Evolutionary conservation across 2,113 vertebrate genomes (phyloP), one percentile per base, ranked within the genome.

Genomic region (Stigmatopora argus): DNA sequence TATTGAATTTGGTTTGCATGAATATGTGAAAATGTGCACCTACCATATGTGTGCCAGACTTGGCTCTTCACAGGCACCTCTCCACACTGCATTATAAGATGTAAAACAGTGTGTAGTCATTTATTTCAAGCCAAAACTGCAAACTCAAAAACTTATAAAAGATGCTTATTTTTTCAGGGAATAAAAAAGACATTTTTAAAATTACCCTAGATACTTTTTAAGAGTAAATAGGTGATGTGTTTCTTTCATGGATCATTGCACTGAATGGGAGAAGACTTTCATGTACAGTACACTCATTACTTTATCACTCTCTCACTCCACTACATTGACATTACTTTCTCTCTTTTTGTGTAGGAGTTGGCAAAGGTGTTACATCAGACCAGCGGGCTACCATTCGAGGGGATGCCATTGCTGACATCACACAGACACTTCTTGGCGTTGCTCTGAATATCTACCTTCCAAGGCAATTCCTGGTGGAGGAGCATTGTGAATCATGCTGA

Each of bases 1-100:
- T 83, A 85, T 86, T 86, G 86, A 88, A 88, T 85, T 85, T 38
- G 69, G 48, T 71, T 11, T 65, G 70, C 62, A 72, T 61, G 41
- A 60, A 66, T 35, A 66, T 61, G 61, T 55, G 70, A 57, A 35
- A 31, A 63, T 63, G 66, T 61, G 52, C 55, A 0, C 38, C 38
- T 10, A 41, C 38, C 52, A 59, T 38, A 62, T 66, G 59, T 53
- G 65, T 66, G 26, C 53, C 46, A 63, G 9, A 41, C 68, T 65
- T 65, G 55, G 45, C 68, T 70, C 46, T 34, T 67, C 31, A 57
- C 61, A 62, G 41, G 62, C 56, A 21, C 51, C 21, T 74, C 66
- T 41, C 38, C 13, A 46, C 13, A 12, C 11, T 46, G 13, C 12
- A 46, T 46, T 46, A 13, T 46, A 46, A 12, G 13, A 46, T 46